Evolutionary conservation across 1,140 invertebrate species (phyloP), one percentile per base, ranked within the genome.

Genomic region (Paracyclopina nana): DNA sequence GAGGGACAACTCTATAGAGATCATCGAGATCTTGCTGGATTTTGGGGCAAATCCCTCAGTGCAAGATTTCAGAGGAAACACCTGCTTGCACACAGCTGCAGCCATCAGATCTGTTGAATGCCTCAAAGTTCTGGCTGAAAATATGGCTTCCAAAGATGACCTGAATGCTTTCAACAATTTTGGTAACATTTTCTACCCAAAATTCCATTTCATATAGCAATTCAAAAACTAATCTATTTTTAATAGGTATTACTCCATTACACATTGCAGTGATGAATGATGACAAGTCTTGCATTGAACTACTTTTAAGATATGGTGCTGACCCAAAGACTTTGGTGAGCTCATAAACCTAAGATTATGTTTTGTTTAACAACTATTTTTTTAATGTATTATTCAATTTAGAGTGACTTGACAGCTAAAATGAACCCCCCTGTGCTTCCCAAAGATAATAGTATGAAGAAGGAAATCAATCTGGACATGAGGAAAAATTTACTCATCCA

Each of bases 31-130:
- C 16, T 22, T 48, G 12, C n/a, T 48, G 45, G 20, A 24, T 29
- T 48, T 48, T 27, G 45, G 45, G 30, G 45, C 45, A 14, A 28
- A 48, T 26, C 45, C 45, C 28, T 26, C 25, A 16, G 27, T 48
- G 8, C 22, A 48, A 27, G 45, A 48, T 31, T 16, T 16, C 16
- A 24, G 45, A 3, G 45, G 45, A 14, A 48, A 48, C 28, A 48
- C 45, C 16, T 28, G 45, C 22, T 48, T 48, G 14, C 45, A 48
- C 27, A 22, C 22, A n/a, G 45, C 45, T 4, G 28, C 30, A 4
- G 45, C 45, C 45, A 48, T 28, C 20, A 48, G 30, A 30, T 48
- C 45, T 14, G 8, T 26, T 12, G 45, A 48, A 16, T 28, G 25
- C 28, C 25, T 48, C 16, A 48, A 48, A 48, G 25, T 48, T 14